Conservation (phyloP, 2,888 invertebrate genomes). For the Zaprionus bogoriensis region DNA sequence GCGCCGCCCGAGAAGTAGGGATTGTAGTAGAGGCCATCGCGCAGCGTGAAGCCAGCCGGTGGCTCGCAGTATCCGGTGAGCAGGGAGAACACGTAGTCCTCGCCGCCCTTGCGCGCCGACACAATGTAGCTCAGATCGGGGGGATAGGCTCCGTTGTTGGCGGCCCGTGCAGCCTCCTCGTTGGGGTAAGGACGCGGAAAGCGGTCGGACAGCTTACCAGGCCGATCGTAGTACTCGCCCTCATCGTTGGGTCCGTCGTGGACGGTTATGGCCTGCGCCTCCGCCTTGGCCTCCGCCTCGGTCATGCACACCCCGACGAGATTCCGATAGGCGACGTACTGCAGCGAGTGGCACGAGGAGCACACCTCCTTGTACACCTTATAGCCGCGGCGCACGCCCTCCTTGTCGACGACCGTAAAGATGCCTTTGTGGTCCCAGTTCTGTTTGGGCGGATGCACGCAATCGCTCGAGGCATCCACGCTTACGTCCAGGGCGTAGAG, state of each 20-base stretch:
- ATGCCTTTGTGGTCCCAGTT: slow-evolving; percentile 93
- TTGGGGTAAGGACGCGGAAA: slow-evolving; percentile 97
- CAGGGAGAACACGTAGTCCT: slow-evolving; percentile 97
- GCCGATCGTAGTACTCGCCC: slow-evolving; percentile 95
- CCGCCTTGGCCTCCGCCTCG: slow-evolving; percentile 96
- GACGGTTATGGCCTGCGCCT: slow-evolving; percentile 93
- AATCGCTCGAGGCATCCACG: slow-evolving; percentile 90
- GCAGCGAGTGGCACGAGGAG: slow-evolving; percentile 97
- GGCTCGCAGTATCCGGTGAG: slow-evolving; percentile 97
- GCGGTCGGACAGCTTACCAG: slow-evolving; percentile 96
- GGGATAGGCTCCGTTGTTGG: slow-evolving; percentile 98
- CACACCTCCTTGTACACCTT: slow-evolving; percentile 99
- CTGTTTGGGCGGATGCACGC: slow-evolving; percentile 91
- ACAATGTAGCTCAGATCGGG: slow-evolving; percentile 97
- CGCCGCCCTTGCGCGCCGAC: slow-evolving; percentile 94
- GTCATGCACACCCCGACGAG: slow-evolving; percentile 94
- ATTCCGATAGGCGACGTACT: slow-evolving; percentile 95
- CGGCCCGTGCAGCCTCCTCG: slow-evolving; percentile 97
- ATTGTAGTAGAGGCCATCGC: slow-evolving; percentile 97
- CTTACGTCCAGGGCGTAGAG: slow-evolving; percentile 92
- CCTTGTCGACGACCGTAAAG: slow-evolving; percentile 92
- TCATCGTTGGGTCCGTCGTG: slow-evolving; percentile 92
- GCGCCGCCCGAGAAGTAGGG: slow-evolving; percentile 99
- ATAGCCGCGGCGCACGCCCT: slow-evolving; percentile 93
- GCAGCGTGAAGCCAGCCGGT: slow-evolving; percentile 93